A percentile compares a stretch with the other conserved stretches of the same genome.
phyloP scores from a whole-genome alignment of 2,888 invertebrate species.

The Phanerotoma sp. region DNA sequence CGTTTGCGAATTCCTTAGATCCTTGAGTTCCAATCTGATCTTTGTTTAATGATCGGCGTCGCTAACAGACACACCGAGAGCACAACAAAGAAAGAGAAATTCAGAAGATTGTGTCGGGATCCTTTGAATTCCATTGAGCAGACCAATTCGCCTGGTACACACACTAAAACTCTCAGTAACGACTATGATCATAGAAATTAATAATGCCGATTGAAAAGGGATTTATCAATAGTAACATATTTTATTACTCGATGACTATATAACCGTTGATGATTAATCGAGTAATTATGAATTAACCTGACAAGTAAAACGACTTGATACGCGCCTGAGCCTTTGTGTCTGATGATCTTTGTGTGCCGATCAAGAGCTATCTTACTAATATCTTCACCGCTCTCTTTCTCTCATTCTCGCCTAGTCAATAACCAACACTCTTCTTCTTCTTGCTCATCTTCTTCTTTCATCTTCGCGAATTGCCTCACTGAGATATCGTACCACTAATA shows the following conservation, averaged over 20 bases:
- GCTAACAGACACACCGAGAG: constrained; percentile 22
- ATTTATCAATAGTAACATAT: constrained; percentile 33
- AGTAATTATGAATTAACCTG: constrained; percentile 35
- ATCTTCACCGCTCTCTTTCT: not conserved
- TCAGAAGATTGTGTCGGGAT: constrained; percentile 22
- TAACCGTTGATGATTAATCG: constrained; percentile 25
- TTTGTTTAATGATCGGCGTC: constrained; percentile 33
- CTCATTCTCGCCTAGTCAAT: constrained; percentile 3
- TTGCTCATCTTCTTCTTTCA: constrained; percentile 7
- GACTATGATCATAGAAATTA: constrained; percentile 19
- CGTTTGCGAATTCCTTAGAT: constrained; percentile 36
- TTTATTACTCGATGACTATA: constrained; percentile 8
- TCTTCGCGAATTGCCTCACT: constrained; percentile 7
- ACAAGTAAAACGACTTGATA: constrained; percentile 29
- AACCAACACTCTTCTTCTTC: not conserved
- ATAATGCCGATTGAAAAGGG: constrained; percentile 28
- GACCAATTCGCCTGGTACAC: constrained; percentile 17
- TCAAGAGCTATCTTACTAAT: constrained; percentile 3
- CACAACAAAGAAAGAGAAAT: constrained; percentile 21
- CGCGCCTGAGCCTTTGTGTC: constrained; percentile 7
- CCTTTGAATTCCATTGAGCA: constrained; percentile 33
- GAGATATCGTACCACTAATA: constrained; percentile 15
- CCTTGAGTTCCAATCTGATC: constrained; percentile 31
- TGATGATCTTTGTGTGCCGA: constrained; percentile 7
- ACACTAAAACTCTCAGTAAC: not conserved